Percentiles rank a stretch among this genome's conserved stretches.
Conservation (phyloP, 2,113 vertebrate species). For the Sinocyclocheilus grahami region DNA sequence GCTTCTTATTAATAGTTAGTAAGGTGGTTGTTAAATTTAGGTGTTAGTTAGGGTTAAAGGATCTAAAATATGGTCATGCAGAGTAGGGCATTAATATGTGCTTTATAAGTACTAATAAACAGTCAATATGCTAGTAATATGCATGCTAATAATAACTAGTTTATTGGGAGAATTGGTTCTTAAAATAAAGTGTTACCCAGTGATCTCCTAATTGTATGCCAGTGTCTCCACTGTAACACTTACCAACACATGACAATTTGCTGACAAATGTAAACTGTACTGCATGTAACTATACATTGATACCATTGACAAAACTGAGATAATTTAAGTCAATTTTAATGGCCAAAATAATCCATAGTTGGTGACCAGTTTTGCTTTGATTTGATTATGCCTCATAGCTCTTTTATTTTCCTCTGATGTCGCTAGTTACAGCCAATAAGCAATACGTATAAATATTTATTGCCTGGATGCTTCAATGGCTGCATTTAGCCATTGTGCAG, state of each 20-base stretch:
- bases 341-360: background rate
- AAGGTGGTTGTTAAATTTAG: too few species aligned
- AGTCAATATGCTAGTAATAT: too few species aligned
- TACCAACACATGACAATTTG: background rate
- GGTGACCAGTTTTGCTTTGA: background rate
- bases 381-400: background rate
- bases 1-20: too few species aligned
- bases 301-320: background rate
- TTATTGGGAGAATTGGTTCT: too few species aligned
- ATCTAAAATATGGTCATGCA: too few species aligned
- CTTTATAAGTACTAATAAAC: too few species aligned
- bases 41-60: too few species aligned
- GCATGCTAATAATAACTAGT: too few species aligned
- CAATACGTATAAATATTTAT: background rate
- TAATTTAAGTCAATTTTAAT: background rate
- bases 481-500: slow-evolving; percentile 20
- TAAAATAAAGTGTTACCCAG: too few species aligned
- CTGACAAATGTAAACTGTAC: background rate
- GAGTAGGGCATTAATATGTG: too few species aligned
- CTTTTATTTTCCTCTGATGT: background rate
- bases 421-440: background rate
- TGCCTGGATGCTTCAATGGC: slow-evolving; percentile 8
- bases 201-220: background rate
- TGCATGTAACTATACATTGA: background rate
- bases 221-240: background rate